Evolutionary conservation across 2,797 vertebrate species (phyloP), one percentile per base, ranked within the genome.

Genomic region (Enteromius unitaeniatus): DNA sequence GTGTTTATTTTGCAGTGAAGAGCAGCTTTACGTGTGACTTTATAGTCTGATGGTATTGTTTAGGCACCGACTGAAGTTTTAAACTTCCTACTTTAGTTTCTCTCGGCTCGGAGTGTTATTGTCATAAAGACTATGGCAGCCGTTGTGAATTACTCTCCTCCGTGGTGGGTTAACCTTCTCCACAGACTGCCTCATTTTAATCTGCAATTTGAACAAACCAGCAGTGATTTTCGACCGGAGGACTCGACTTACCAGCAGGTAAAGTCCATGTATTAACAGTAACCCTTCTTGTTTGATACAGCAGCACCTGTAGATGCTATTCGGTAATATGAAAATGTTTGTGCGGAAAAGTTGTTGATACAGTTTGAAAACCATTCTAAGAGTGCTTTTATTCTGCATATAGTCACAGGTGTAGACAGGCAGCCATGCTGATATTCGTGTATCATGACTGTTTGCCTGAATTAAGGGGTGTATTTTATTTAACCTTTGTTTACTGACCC

Each of bases 81-180:
- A 26, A 14, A 40, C 68, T 77, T 51, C 15, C 62, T 75, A n/a
- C 13, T 78, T 77, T 53, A 73, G 65, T 17, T 73, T 58, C 28
- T 19, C 13, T 26, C 15, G 31, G 45, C 1, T 84, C 8, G 47
- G 17, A 17, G 65, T 42, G 28, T 67, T 45, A 28, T 55, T 74
- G 76, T n/a, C 15, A 17, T 10, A 28, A 55, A 75, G 76, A 89
- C 76, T 89, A 98, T 99, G 97, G 97, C 96, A 87, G 92, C 94
- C 6, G 97, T 97, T 81, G 96, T 97, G 60, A 96, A 95, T 93
- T 99, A 97, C 90, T 94, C 96, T 88, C 96, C 97, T 76, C 97
- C 98, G 3, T 98, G 97, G 97, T 98, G 98, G 98, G 98, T 97
- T 84, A 97, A 91, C 90, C 93, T 98, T 23, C 92, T 99, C 14